Conservation (phyloP, 2,888 invertebrate species). For the Herminia tarsipennalis region DNA sequence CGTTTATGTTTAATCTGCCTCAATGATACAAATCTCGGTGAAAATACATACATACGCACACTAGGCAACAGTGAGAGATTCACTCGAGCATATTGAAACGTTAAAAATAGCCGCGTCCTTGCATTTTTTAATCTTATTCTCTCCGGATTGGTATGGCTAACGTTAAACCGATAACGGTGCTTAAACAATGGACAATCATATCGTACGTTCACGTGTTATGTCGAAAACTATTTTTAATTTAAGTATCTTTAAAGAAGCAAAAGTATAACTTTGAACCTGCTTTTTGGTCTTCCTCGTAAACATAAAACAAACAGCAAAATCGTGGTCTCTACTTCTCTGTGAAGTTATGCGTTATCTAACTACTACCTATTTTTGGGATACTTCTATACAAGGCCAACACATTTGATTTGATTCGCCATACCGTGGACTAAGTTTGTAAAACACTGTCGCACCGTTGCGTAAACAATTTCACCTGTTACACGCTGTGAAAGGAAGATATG, state of each 20-base stretch:
- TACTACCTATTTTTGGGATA: background rate
- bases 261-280: too few relatives aligned
- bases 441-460: slow-evolving; percentile 8
- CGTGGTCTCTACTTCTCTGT: too few relatives aligned
- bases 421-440: slow-evolving; percentile 8
- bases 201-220: slow-evolving; percentile 11
- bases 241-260: too few relatives aligned
- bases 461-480: slow-evolving; percentile 11
- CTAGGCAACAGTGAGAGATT: slow-evolving; percentile 29
- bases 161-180: slow-evolving; percentile 27
- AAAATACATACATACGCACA: slow-evolving; percentile 7
- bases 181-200: slow-evolving; percentile 25
- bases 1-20: background rate
- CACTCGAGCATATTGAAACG: slow-evolving; percentile 35
- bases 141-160: slow-evolving; percentile 24
- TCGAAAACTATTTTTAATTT: too few relatives aligned
- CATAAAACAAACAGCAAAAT: too few relatives aligned
- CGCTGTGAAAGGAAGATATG: slow-evolving; percentile 5
- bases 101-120: slow-evolving; percentile 46
- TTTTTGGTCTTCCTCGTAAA: too few relatives aligned
- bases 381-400: background rate
- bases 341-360: too few relatives aligned
- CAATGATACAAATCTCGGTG: slow-evolving; percentile 5
- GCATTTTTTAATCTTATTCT: slow-evolving; percentile 40
- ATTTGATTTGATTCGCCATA: slow-evolving; percentile 2